Conservation (phyloP, 64 coral and sea anemone species). For the Montipora foliosa region DNA sequence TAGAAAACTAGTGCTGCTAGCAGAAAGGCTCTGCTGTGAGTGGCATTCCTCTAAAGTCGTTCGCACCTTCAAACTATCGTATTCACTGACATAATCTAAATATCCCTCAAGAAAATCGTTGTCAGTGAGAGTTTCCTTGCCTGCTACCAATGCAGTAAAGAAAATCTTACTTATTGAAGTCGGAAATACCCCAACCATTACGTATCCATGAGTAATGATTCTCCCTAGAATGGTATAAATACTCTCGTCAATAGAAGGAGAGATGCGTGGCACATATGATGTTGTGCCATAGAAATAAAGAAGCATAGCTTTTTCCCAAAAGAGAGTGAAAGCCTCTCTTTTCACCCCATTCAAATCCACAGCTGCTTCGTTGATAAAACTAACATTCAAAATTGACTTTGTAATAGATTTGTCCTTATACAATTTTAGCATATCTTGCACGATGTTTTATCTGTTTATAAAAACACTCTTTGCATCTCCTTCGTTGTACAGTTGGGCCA, state of each 20-base stretch:
- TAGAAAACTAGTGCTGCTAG: background rate
- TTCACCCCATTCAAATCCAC: slow-evolving; percentile 24
- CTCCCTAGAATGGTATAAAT: background rate
- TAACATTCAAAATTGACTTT: slow-evolving; percentile 19
- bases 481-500: background rate
- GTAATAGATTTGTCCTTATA: background rate
- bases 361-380: background rate
- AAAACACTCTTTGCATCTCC: background rate
- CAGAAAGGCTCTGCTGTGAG: background rate
- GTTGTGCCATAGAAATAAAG: slow-evolving; percentile 30
- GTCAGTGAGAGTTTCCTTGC: background rate
- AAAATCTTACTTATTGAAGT: slow-evolving; percentile 8
- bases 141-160: too few species aligned
- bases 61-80: background rate
- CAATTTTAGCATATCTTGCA: slow-evolving; percentile 10
- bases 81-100: background rate
- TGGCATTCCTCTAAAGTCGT: background rate
- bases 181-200: slow-evolving; percentile 1
- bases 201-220: slow-evolving; percentile 17
- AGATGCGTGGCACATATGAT: slow-evolving; percentile 17
- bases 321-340: slow-evolving; percentile 27
- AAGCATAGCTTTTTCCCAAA: slow-evolving; percentile 7
- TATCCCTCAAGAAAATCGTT: background rate
- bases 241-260: background rate
- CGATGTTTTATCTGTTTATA: slow-evolving; percentile 40